These are phyloP conservation scores for Anastrepha ludens DNA, from an alignment of 1,140 invertebrate genomes.

Conservation along the genomic window DNA sequence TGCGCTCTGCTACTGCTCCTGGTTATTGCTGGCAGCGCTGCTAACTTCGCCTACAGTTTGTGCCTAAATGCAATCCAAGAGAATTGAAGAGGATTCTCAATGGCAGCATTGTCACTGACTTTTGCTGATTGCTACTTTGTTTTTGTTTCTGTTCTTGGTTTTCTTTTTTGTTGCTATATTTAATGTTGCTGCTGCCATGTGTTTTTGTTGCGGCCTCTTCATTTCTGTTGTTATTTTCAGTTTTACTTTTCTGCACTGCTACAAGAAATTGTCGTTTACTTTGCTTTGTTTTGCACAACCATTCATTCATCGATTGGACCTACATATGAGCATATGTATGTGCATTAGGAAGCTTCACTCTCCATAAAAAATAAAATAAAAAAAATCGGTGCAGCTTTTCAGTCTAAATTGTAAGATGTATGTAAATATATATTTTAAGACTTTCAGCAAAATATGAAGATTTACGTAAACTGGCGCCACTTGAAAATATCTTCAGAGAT, in stretches of 20 bases:
- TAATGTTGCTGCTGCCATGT: neutral
- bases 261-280: neutral
- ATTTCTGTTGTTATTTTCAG: neutral
- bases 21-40: neutral
- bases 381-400: too few species aligned
- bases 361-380: too few species aligned
- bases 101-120: conserved; percentile 11
- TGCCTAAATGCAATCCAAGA: neutral
- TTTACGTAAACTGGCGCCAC: too few species aligned
- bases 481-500: too few species aligned
- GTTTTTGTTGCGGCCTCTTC: neutral
- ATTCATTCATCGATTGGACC: neutral
- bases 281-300: neutral
- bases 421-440: too few species aligned
- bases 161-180: neutral
- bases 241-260: neutral
- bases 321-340: neutral
- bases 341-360: too few species aligned
- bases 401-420: too few species aligned
- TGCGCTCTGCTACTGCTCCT: neutral
- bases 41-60: neutral
- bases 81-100: neutral
- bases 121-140: conserved; percentile 23
- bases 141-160: neutral
- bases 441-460: too few species aligned